Percentiles rank a stretch among this genome's conserved stretches.
phyloP scores from a whole-genome alignment of 2,113 vertebrate species.

The Microcebus lehilahytsara region DNA sequence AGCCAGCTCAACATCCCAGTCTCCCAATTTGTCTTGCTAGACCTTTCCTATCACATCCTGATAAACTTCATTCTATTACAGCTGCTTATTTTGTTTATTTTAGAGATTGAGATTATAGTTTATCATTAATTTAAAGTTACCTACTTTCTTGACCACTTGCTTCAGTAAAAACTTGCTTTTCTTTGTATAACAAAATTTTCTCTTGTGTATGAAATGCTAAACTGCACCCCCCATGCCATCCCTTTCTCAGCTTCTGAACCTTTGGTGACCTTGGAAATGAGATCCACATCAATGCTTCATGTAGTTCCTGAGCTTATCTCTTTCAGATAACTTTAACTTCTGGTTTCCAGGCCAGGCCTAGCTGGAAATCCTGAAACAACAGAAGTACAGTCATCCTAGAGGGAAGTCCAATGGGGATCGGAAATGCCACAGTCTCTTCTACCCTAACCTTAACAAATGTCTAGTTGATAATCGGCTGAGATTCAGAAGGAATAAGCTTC shows the following conservation, averaged over 20 bases:
- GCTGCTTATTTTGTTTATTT: conserved; percentile 55
- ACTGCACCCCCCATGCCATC: background rate
- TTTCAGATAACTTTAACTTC: conserved; percentile 67
- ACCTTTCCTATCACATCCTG: conserved; percentile 72
- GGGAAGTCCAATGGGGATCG: background rate
- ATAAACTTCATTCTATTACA: conserved; percentile 48
- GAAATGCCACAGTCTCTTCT: conserved; percentile 55
- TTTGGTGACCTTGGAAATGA: conserved; percentile 68
- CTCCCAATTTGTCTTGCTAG: conserved; percentile 54
- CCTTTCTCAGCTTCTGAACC: conserved; percentile 56
- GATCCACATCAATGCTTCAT: conserved; percentile 60
- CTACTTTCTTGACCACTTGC: background rate
- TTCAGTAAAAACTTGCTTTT: conserved; percentile 42
- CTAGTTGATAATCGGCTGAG: background rate
- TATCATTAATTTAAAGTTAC: conserved; percentile 41
- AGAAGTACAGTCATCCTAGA: conserved; percentile 27
- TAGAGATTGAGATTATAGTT: conserved; percentile 42
- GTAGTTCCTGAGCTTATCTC: conserved; percentile 60
- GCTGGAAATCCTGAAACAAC: conserved; percentile 72
- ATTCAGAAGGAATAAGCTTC: conserved; percentile 20
- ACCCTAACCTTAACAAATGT: background rate
- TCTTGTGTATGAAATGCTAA: background rate
- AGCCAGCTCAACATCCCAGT: conserved; percentile 29
- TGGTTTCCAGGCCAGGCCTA: conserved; percentile 61
- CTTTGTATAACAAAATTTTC: background rate